Conservation (phyloP, 2,888 invertebrate genomes). For the Trachelus troglodyta region DNA sequence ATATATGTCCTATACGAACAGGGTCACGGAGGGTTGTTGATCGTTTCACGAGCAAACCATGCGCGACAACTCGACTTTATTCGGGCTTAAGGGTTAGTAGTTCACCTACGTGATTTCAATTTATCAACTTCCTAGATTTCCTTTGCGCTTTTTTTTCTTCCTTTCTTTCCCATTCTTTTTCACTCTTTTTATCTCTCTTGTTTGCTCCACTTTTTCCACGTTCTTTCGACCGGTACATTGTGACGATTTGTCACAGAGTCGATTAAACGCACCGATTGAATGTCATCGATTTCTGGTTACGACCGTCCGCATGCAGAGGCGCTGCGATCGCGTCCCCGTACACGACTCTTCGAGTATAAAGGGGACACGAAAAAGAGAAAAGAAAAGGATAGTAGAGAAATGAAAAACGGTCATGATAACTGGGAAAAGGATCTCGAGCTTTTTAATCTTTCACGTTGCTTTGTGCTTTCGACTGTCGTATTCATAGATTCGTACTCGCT, state of each 20-base stretch:
- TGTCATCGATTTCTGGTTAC: constrained; percentile 47
- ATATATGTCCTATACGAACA: neutral
- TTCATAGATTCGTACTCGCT: neutral
- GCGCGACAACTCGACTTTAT: neutral
- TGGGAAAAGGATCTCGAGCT: neutral
- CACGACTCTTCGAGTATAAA: neutral
- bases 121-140: neutral
- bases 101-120: neutral
- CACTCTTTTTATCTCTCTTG: neutral
- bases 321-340: neutral
- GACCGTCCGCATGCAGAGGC: neutral
- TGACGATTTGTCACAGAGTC: neutral
- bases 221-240: neutral
- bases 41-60: neutral
- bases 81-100: neutral
- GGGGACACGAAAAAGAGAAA: neutral
- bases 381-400: neutral
- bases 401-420: neutral
- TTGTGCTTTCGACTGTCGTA: neutral
- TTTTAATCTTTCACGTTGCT: neutral
- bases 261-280: neutral
- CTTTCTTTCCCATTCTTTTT: neutral
- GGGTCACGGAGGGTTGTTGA: neutral
- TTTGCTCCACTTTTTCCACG: neutral
- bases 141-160: neutral